Conservation (phyloP, 2,113 vertebrate species). For the Cynoglossus semilaevis region DNA sequence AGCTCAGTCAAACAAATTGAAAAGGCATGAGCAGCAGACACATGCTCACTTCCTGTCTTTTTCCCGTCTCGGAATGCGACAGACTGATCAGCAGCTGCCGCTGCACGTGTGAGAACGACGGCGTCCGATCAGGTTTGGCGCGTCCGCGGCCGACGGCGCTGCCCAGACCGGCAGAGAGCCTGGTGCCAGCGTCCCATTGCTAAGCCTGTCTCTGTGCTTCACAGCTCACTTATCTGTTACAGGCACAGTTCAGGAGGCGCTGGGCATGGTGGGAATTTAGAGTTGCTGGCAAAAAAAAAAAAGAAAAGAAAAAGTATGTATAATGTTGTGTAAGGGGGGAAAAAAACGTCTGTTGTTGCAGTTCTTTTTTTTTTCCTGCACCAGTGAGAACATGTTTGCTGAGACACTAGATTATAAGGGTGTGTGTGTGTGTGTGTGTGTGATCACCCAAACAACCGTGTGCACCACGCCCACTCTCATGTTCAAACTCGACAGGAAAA, state of each 20-base stretch:
- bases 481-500: constrained; percentile 40
- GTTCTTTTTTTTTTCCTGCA: neutral
- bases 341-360: neutral
- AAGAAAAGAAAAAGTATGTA: neutral
- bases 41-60: constrained; percentile 10
- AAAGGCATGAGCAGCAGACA: neutral
- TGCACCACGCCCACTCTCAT: constrained; percentile 12
- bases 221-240: constrained; percentile 34
- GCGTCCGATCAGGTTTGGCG: constrained; percentile 15
- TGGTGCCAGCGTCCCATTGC: constrained; percentile 24
- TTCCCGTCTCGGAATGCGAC: constrained; percentile 9
- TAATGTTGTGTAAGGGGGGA: neutral
- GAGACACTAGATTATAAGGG: neutral
- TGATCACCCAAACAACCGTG: neutral
- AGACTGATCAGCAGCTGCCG: constrained; percentile 32
- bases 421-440: constrained; percentile 8
- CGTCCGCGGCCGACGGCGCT: neutral
- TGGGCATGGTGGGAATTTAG: constrained; percentile 18
- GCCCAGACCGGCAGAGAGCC: constrained; percentile 5
- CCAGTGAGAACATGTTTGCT: constrained; percentile 1
- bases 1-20: constrained; percentile 3
- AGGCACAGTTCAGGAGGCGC: constrained; percentile 20
- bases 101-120: constrained; percentile 9
- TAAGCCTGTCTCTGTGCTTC: constrained; percentile 9
- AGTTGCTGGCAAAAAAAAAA: neutral